A percentile compares a stretch with the other conserved stretches of the same genome.
Evolutionary conservation across 2,888 invertebrate species (phyloP).

Genomic region (Platerodrilus igneus): DNA sequence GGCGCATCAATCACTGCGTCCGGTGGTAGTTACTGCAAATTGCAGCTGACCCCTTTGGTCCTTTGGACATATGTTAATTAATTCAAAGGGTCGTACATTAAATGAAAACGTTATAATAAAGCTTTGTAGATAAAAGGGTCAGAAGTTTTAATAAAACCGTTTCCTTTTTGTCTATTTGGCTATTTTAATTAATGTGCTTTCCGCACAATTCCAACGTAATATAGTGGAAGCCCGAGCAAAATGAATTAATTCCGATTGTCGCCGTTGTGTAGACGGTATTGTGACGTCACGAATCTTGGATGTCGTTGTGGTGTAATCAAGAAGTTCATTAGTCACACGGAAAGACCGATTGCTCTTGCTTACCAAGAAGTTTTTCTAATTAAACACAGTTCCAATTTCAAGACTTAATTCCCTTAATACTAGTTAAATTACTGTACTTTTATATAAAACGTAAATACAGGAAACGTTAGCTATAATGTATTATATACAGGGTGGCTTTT

Average conservation of each 20-base stretch:
- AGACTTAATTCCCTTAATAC: constrained; percentile 14
- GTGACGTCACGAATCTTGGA: constrained; percentile 23
- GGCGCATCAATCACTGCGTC: constrained; percentile 32
- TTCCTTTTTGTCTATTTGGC: constrained; percentile 4
- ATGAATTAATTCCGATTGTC: constrained; percentile 48
- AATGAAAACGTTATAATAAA: constrained; percentile 27
- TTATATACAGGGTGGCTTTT: too few species aligned
- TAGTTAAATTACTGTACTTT: constrained; percentile 3
- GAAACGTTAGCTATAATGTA: too few species aligned
- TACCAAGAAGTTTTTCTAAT: constrained; percentile 44
- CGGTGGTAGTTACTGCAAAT: constrained; percentile 19
- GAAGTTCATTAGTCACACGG: constrained; percentile 49
- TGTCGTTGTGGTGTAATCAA: constrained; percentile 41
- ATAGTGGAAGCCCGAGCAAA: constrained; percentile 32
- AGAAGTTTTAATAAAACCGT: background rate
- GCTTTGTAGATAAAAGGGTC: constrained; percentile 7
- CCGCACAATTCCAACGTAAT: constrained; percentile 19
- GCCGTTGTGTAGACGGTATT: constrained; percentile 27
- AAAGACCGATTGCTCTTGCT: constrained; percentile 47
- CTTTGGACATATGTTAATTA: constrained; percentile 38
- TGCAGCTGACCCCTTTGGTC: constrained; percentile 34
- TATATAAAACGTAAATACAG: constrained; percentile 6
- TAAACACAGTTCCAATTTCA: constrained; percentile 42
- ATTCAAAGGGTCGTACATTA: constrained; percentile 23
- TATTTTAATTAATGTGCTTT: constrained; percentile 19